Percentiles rank a stretch among this genome's conserved stretches.
These are phyloP conservation scores for Drosophila ustulata DNA, from an alignment of 2,888 invertebrate genomes.

Conservation along the genomic window DNA sequence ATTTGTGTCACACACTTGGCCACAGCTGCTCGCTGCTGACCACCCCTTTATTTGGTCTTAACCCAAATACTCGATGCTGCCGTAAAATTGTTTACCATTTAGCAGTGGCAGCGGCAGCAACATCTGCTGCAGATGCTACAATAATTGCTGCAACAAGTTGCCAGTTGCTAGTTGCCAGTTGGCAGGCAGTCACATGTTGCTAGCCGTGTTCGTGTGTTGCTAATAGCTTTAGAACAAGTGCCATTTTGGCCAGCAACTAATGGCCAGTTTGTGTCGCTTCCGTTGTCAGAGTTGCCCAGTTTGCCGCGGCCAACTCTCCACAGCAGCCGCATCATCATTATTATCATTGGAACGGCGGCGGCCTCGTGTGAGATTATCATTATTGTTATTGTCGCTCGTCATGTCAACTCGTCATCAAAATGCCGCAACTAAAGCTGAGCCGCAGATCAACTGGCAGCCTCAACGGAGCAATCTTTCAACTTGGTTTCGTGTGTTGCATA, in stretches of 20 bases:
- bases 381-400: constrained; percentile 79
- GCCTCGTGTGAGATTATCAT: constrained; percentile 66
- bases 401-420: constrained; percentile 80
- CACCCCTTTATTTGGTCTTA: constrained; percentile 81
- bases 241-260: constrained; percentile 80
- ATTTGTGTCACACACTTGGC: constrained; percentile 64
- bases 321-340: constrained; percentile 36
- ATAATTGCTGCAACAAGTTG: constrained; percentile 67
- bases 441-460: constrained; percentile 31
- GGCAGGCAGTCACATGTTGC: constrained; percentile 68
- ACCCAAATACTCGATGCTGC: constrained; percentile 73
- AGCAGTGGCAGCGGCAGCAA: constrained; percentile 40
- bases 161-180: constrained; percentile 21
- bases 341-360: constrained; percentile 23
- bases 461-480: constrained; percentile 72
- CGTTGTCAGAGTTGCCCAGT: constrained; percentile 64
- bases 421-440: constrained; percentile 41
- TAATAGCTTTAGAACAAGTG: constrained; percentile 81
- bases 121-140: constrained; percentile 41
- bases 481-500: constrained; percentile 62
- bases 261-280: constrained; percentile 80
- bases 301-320: constrained; percentile 16
- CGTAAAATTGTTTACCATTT: constrained; percentile 76
- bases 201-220: constrained; percentile 63
- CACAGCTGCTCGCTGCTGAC: constrained; percentile 41